Evolutionary conservation across 2,888 invertebrate genomes (phyloP), one percentile per base, ranked within the genome.

Genomic region (Drosophila nigricruria): DNA sequence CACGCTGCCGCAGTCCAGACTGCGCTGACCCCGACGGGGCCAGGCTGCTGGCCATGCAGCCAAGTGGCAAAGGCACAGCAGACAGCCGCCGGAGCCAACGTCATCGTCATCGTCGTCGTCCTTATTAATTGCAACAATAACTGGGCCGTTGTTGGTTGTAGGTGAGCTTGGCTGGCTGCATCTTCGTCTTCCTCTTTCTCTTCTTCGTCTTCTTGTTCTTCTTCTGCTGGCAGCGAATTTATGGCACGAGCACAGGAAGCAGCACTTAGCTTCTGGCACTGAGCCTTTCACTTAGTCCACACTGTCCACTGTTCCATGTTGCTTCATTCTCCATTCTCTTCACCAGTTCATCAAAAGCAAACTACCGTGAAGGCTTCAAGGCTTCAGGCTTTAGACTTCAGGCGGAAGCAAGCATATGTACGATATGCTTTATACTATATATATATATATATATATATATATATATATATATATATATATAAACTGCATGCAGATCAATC

Each of bases 51-150:
- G 54, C 25, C 58, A 67, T 69, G 75, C 81, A 77, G 69, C 83
- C 86, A 81, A 86, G 83, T 81, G 82, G 66, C 74, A 66, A 70
- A 70, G 53, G 53, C 57, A 67, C 56, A 45, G 53, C 70, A 60
- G 70, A 64, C 70, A 71, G 57, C 50, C 69, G 69, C 59, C 59
- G 47, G 58, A 47, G 47, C 38, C 73, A 74, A 70, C 68, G 56
- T 40, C 60, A 62, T 61, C 42, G 34, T 18, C 49, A 6, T 18
- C 49, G 3, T 47, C 45, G 30, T 50, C 75, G 70, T 73, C 68
- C 85, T 85, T 86, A 87, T 86, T 86, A 86, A 86, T 86, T 86
- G 83, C 85, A 87, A 86, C 88, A 87, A 87, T 87, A 86, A 87
- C 82, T 85, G 78, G 60, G 43, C 67, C 58, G 43, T 10, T 30